Conservation (phyloP, 2,797 vertebrate species). For the Lacerta viridis region DNA sequence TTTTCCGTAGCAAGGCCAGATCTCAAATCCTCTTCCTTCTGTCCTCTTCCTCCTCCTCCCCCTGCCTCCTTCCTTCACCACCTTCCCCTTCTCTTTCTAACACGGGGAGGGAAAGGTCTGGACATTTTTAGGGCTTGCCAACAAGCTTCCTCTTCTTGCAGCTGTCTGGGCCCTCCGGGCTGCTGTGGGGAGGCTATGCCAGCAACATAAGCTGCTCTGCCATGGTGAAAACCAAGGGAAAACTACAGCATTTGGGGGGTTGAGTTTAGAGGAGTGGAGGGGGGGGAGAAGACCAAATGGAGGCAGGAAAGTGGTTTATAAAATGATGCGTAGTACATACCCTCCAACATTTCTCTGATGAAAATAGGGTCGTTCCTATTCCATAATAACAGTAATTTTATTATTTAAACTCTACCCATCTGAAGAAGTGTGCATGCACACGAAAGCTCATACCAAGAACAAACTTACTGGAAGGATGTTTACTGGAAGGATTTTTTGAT, state of each 20-base stretch:
- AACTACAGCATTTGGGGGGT: not conserved
- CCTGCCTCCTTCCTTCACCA: not conserved
- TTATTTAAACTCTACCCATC: too few species aligned
- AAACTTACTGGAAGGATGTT: too few species aligned
- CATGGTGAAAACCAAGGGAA: not conserved
- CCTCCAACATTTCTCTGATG: too few species aligned
- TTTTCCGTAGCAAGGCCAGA: conserved; percentile 34
- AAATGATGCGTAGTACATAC: too few species aligned
- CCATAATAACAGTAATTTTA: too few species aligned
- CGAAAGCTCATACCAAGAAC: too few species aligned
- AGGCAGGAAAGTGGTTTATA: not conserved
- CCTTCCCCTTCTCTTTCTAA: not conserved
- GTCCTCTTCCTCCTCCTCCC: conserved; percentile 22
- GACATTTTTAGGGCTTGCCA: conserved; percentile 42
- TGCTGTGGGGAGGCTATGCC: rapidly evolving
- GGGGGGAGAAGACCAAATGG: too few species aligned
- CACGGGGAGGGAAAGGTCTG: conserved; percentile 48
- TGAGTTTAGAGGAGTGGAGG: not conserved
- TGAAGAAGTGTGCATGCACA: too few species aligned
- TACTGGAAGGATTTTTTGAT: too few species aligned
- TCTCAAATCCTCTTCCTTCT: conserved; percentile 52
- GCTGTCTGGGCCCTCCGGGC: not conserved
- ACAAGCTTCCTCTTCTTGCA: not conserved
- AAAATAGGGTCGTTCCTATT: too few species aligned
- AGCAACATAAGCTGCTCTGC: not conserved